A percentile compares a stretch with the other conserved stretches of the same genome.
These are phyloP conservation scores for Asarcornis scutulata DNA, from an alignment of 2,113 vertebrate species.

Conservation along the genomic window DNA sequence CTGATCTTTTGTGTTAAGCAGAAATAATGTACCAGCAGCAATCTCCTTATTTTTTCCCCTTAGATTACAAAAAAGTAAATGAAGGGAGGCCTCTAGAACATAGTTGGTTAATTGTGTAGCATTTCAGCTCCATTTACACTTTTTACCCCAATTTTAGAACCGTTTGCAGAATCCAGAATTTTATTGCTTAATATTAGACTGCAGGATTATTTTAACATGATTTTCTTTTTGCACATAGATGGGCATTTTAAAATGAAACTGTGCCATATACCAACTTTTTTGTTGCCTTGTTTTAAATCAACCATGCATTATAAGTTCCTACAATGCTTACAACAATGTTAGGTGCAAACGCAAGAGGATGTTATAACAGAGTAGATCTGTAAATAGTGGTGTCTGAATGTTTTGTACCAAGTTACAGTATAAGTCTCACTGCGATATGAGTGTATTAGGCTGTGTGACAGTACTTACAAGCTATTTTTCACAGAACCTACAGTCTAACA, in stretches of 20 bases:
- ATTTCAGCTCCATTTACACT: not conserved
- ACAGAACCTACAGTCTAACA: not conserved
- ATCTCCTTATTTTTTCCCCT: constrained; percentile 61
- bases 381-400: not conserved
- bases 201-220: not conserved
- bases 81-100: constrained; percentile 11
- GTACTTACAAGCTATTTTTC: not conserved
- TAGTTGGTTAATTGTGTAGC: not conserved
- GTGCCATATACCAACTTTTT: not conserved
- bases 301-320: not conserved
- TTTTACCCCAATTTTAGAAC: not conserved
- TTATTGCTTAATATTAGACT: not conserved
- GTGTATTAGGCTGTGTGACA: not conserved
- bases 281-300: not conserved
- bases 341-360: not conserved
- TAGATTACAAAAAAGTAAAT: constrained; percentile 47
- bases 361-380: not conserved
- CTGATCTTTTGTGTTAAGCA: constrained; percentile 69
- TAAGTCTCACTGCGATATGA: not conserved
- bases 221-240: not conserved
- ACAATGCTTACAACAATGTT: not conserved
- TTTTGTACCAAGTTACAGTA: not conserved
- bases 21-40: constrained; percentile 69
- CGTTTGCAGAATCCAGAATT: not conserved
- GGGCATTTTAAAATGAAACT: not conserved